These are phyloP conservation scores for Gobiocypris rarus DNA, from an alignment of 2,113 vertebrate species.

Conservation along the genomic window DNA sequence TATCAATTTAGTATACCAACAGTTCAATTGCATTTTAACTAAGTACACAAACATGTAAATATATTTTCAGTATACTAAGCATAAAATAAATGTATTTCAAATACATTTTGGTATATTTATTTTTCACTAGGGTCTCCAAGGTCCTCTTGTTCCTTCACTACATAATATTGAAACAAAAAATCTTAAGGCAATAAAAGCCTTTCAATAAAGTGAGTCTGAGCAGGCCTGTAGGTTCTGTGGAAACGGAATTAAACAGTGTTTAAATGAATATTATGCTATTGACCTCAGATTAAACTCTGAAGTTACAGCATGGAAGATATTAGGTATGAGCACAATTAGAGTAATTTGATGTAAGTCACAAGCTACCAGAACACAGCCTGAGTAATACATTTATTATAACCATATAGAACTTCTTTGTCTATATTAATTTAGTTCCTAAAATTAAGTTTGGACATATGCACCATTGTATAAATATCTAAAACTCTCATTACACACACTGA, in stretches of 20 bases:
- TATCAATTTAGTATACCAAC: too few species aligned
- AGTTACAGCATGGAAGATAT: conserved; percentile 8
- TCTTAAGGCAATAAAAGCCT: not conserved
- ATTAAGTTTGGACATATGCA: not conserved
- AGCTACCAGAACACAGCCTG: conserved; percentile 1
- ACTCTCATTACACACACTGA: not conserved
- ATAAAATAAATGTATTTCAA: too few species aligned
- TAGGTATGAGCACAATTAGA: not conserved
- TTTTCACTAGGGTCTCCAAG: not conserved
- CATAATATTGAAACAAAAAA: not conserved
- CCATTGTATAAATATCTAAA: not conserved
- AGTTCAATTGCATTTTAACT: too few species aligned
- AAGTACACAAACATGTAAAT: too few species aligned
- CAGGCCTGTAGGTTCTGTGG: not conserved
- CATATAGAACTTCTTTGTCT: not conserved
- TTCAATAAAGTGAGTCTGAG: not conserved
- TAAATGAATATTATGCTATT: not conserved
- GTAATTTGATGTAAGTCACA: not conserved
- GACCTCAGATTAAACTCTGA: conserved; percentile 24
- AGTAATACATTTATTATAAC: not conserved
- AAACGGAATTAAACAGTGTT: conserved; percentile 10
- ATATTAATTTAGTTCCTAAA: not conserved
- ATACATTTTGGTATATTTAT: too few species aligned
- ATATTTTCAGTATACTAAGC: too few species aligned
- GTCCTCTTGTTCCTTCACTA: not conserved